Conservation (phyloP, 2,797 vertebrate genomes). For the Alca torda region DNA sequence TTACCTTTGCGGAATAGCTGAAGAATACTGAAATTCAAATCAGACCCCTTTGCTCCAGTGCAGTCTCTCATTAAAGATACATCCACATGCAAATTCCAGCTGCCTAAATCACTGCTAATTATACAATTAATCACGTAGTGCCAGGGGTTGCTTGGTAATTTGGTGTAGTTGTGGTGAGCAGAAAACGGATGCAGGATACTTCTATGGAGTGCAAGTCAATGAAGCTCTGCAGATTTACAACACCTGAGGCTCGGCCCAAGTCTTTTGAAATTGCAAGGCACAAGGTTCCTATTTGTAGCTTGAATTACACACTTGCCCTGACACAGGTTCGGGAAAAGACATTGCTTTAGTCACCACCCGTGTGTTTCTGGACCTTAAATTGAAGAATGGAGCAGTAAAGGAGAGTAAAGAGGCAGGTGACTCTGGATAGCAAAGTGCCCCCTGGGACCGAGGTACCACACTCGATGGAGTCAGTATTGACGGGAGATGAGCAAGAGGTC, state of each 20-base stretch:
- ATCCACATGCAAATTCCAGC: neutral
- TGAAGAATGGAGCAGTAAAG: neutral
- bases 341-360: neutral
- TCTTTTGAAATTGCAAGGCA: neutral
- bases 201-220: neutral
- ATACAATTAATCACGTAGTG: neutral
- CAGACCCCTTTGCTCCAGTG: neutral
- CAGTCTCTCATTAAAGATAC: neutral
- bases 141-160: neutral
- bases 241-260: neutral
- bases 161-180: neutral
- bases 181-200: neutral
- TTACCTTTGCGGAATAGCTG: neutral
- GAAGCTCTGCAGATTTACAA: neutral
- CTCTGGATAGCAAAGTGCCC: neutral
- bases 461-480: neutral
- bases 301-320: neutral
- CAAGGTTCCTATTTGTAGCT: neutral
- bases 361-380: neutral
- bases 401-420: neutral
- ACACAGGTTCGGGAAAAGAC: neutral
- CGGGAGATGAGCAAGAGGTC: neutral
- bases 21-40: neutral
- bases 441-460: neutral
- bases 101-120: neutral